These are phyloP conservation scores for Xylocampa areola DNA, from an alignment of 2,888 invertebrate genomes.

Conservation along the genomic window DNA sequence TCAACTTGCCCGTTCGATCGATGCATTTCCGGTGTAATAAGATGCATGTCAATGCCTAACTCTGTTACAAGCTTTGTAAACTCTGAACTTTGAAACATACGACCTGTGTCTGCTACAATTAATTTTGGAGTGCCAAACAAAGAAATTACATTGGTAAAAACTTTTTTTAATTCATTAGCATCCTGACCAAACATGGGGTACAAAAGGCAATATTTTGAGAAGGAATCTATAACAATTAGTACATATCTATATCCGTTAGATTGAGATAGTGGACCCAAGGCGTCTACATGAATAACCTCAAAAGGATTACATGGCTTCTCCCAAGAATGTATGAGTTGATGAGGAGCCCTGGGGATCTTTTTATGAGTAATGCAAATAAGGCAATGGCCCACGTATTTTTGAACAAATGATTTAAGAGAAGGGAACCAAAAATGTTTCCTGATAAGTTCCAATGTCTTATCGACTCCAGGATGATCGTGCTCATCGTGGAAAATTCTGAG, in stretches of 20 bases:
- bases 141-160: conserved; percentile 26
- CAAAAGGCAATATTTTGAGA: conserved; percentile 40
- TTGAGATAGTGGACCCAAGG: conserved; percentile 28
- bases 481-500: conserved; percentile 46
- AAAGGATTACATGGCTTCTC: conserved; percentile 27
- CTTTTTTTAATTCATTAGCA: conserved; percentile 25
- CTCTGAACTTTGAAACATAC: conserved; percentile 20
- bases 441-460: conserved; percentile 2
- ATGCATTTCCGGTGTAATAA: conserved; percentile 30
- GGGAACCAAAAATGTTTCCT: conserved; percentile 11
- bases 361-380: conserved; percentile 34
- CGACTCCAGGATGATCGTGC: no score
- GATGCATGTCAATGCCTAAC: conserved; percentile 6
- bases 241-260: conserved; percentile 31
- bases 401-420: not conserved
- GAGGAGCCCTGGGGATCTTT: conserved; percentile 5
- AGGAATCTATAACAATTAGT: conserved; percentile 37
- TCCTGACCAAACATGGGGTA: conserved; percentile 37
- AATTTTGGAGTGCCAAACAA: conserved; percentile 43
- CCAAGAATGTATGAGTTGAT: not conserved
- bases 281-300: conserved; percentile 31
- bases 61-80: not conserved
- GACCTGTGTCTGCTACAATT: conserved; percentile 20
- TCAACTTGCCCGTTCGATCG: conserved; percentile 28
- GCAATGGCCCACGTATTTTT: conserved; percentile 44